Percentiles rank a stretch among this genome's conserved stretches.
Evolutionary conservation across 37 sponge, comb jelly and placozoan species (phyloP).

Genomic region (Eunapius fragilis): DNA sequence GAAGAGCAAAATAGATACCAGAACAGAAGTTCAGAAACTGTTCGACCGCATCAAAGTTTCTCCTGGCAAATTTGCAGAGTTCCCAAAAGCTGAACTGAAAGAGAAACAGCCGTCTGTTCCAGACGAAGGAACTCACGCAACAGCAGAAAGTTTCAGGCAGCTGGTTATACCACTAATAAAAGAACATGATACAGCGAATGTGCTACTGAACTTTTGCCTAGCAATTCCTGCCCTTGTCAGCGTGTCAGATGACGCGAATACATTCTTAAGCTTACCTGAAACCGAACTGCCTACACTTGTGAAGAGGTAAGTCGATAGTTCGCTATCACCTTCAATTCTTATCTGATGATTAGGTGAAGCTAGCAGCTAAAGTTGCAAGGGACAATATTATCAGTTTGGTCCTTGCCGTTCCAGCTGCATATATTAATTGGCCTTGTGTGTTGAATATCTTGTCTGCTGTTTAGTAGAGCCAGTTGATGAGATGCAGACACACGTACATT

Average conservation of each 20-base stretch:
- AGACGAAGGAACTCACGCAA: neutral
- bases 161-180: neutral
- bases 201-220: constrained; percentile 9
- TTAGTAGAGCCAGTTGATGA: too few species aligned
- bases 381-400: too few species aligned
- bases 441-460: too few species aligned
- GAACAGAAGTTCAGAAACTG: constrained; percentile 22
- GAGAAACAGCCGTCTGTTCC: neutral
- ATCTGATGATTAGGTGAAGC: too few species aligned
- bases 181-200: neutral
- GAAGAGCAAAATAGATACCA: constrained; percentile 4
- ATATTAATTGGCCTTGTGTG: too few species aligned
- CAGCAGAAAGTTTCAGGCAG: neutral
- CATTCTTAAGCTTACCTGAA: neutral
- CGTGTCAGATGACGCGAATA: neutral
- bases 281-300: neutral
- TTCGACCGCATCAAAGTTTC: constrained; percentile 9
- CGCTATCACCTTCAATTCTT: too few species aligned
- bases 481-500: too few species aligned
- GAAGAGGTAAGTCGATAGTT: neutral
- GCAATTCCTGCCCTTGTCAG: neutral
- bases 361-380: too few species aligned
- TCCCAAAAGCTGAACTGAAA: too few species aligned
- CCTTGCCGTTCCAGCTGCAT: too few species aligned
- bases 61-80: too few species aligned